A percentile compares a stretch with the other conserved stretches of the same genome.
These are phyloP conservation scores for Ormyrus rosae DNA, from an alignment of 2,888 invertebrate genomes.

Conservation along the genomic window DNA sequence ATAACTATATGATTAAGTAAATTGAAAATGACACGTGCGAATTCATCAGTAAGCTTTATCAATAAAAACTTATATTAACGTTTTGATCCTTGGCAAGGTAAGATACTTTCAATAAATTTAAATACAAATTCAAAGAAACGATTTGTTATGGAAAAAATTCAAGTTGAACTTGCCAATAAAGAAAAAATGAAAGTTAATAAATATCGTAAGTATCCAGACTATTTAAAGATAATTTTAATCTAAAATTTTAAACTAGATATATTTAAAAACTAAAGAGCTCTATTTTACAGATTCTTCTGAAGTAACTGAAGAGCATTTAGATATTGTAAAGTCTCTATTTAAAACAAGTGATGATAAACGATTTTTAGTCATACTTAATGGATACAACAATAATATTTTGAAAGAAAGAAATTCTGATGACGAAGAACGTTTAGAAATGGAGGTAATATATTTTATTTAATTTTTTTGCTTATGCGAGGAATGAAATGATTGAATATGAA, in stretches of 20 bases:
- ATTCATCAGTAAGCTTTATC: too few species aligned
- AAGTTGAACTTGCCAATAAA: conserved; percentile 68
- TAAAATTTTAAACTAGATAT: neutral
- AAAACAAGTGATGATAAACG: conserved; percentile 72
- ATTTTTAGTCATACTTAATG: conserved; percentile 73
- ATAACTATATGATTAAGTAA: too few species aligned
- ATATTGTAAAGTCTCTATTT: conserved; percentile 72
- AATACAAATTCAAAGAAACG: conserved; percentile 71
- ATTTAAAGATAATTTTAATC: conserved; percentile 4
- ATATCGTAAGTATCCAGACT: conserved; percentile 66
- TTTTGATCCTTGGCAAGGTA: conserved; percentile 64
- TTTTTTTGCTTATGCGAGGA: conserved; percentile 60
- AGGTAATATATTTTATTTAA: conserved; percentile 61
- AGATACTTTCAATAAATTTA: conserved; percentile 72
- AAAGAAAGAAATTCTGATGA: conserved; percentile 68
- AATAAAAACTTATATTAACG: too few species aligned
- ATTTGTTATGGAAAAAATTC: conserved; percentile 72
- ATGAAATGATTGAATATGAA: conserved; percentile 57
- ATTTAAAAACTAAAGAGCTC: too few species aligned
- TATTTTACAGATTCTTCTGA: conserved; percentile 41
- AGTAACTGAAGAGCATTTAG: conserved; percentile 69
- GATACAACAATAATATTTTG: conserved; percentile 70
- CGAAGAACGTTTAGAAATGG: conserved; percentile 66
- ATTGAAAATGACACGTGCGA: too few species aligned
- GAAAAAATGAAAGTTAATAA: conserved; percentile 58